phyloP scores from a whole-genome alignment of 2,888 invertebrate genomes.

The Molanna angustata region DNA sequence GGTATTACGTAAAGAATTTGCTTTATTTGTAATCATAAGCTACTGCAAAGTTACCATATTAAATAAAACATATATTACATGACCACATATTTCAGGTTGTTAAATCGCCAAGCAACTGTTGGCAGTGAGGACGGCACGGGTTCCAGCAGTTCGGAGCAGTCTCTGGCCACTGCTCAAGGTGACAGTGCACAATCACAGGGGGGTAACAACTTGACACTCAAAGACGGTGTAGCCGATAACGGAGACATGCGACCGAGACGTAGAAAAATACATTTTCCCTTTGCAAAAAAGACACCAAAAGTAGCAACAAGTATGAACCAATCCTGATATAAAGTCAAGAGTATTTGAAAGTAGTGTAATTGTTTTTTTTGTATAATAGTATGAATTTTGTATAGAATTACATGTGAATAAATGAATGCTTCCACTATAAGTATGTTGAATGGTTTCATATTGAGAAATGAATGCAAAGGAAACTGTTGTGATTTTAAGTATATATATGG shows the following conservation, averaged over 20 bases:
- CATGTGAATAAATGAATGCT: too few relatives aligned
- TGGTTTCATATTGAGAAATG: too few relatives aligned
- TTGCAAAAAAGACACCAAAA: conserved; percentile 57
- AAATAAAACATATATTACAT: too few relatives aligned
- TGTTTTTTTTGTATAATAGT: too few relatives aligned
- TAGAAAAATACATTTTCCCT: conserved; percentile 63
- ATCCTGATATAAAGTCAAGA: conserved; percentile 19
- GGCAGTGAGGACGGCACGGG: conserved; percentile 25
- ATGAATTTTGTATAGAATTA: too few relatives aligned
- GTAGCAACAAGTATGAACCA: conserved; percentile 36
- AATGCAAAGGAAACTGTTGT: too few relatives aligned
- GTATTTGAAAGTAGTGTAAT: not conserved
- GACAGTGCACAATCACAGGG: not conserved
- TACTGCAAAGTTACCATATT: too few relatives aligned
- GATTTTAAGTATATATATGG: too few relatives aligned
- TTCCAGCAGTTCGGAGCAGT: conserved; percentile 31
- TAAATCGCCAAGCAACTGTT: conserved; percentile 22
- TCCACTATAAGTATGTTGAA: too few relatives aligned
- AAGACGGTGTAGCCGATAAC: conserved; percentile 2
- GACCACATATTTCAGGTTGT: too few relatives aligned
- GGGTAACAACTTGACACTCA: conserved; percentile 32
- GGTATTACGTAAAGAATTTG: too few relatives aligned
- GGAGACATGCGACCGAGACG: conserved; percentile 53
- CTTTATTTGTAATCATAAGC: too few relatives aligned
- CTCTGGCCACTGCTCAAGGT: conserved; percentile 15